phyloP scores from a whole-genome alignment of 2,113 vertebrate genomes.

The Eclectus roratus region DNA sequence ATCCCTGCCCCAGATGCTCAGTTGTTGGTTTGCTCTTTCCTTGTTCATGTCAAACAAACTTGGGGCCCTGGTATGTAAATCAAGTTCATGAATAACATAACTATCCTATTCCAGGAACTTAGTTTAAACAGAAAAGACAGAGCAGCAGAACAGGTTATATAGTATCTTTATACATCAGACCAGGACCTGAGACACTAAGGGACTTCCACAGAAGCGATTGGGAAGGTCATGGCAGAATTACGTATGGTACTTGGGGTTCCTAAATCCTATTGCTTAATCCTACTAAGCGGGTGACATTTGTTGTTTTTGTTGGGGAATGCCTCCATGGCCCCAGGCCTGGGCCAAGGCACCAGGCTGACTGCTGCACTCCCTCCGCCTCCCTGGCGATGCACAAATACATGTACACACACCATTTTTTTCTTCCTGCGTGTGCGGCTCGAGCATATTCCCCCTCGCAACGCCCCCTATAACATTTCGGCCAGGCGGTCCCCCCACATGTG shows the following conservation, averaged over 20 bases:
- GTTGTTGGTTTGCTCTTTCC: background rate
- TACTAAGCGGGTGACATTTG: background rate
- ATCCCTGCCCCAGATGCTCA: background rate
- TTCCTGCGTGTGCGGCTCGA: background rate
- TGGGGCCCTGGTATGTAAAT: background rate
- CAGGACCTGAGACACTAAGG: background rate
- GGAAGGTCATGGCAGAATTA: background rate
- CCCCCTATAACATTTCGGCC: no score
- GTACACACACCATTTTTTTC: background rate
- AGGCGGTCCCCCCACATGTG: no score
- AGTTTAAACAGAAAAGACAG: background rate
- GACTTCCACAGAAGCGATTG: rapidly evolving
- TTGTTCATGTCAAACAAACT: background rate
- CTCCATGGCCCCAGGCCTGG: rapidly evolving
- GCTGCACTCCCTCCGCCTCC: background rate
- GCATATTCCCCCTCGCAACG: background rate
- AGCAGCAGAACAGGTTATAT: background rate
- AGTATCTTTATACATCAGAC: background rate
- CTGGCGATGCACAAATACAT: rapidly evolving
- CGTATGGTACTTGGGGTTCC: rapidly evolving
- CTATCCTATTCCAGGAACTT: background rate
- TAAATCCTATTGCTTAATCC: background rate
- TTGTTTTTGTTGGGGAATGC: no score
- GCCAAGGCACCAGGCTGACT: rapidly evolving
- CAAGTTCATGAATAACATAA: background rate